These are phyloP conservation scores for Ginglymostoma cirratum DNA, from an alignment of 2,113 vertebrate genomes.

Conservation along the genomic window DNA sequence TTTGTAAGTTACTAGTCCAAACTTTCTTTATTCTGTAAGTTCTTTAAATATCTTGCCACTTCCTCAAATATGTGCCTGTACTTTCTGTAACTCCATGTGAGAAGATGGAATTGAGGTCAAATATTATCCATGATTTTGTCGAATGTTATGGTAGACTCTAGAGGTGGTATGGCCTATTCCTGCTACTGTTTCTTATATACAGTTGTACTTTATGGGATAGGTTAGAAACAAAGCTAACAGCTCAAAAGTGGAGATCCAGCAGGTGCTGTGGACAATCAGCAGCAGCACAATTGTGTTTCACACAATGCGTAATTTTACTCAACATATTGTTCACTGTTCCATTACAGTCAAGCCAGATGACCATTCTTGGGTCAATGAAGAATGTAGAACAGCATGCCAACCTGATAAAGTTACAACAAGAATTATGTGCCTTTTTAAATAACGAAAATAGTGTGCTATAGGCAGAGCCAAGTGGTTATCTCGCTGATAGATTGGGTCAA, in stretches of 20 bases:
- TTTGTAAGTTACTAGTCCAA: background rate
- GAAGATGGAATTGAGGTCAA: no score
- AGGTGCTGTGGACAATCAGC: no score
- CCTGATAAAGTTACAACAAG: background rate
- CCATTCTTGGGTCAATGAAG: background rate
- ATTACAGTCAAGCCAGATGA: no score
- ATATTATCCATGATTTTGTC: no score
- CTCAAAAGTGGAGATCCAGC: no score
- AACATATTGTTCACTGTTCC: background rate
- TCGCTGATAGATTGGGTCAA: background rate
- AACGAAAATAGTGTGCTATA: background rate
- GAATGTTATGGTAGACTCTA: no score
- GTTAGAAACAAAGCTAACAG: no score
- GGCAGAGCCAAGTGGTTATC: background rate
- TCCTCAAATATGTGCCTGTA: background rate
- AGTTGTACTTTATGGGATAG: no score
- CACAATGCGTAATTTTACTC: background rate
- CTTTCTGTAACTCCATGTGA: background rate
- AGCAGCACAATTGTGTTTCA: background rate
- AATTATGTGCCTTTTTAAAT: background rate
- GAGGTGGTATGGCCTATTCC: no score
- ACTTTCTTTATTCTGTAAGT: background rate
- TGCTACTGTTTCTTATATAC: no score
- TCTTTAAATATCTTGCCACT: background rate
- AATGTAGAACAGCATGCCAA: background rate